phyloP scores from a whole-genome alignment of 2,888 invertebrate genomes.

The Euclidia mi region DNA sequence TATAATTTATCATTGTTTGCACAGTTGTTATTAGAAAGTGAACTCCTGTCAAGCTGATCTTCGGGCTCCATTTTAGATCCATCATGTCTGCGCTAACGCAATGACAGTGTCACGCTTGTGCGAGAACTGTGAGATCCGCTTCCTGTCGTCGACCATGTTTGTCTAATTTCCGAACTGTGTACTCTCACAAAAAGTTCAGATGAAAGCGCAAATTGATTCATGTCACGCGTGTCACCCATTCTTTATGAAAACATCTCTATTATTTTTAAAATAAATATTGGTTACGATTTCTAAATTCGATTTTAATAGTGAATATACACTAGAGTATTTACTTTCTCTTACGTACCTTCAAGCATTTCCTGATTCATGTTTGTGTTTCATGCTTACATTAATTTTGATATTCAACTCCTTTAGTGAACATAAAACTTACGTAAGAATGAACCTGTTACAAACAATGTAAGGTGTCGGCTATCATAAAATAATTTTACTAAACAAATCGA shows the following conservation, averaged over 20 bases:
- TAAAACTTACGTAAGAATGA: constrained; percentile 48
- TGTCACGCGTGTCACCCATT: constrained; percentile 70
- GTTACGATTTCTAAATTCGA: constrained; percentile 61
- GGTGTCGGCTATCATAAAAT: constrained; percentile 68
- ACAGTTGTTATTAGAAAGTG: constrained; percentile 51
- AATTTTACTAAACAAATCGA: constrained; percentile 80
- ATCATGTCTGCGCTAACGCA: constrained; percentile 55
- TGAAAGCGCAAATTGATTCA: constrained; percentile 74
- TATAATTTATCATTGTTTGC: constrained; percentile 49
- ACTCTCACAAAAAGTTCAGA: constrained; percentile 70
- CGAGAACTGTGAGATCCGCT: constrained; percentile 71
- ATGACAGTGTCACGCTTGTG: constrained; percentile 64
- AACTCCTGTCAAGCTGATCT: constrained; percentile 50
- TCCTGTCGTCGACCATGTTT: constrained; percentile 73
- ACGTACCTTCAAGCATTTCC: too few species aligned
- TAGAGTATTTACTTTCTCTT: too few species aligned
- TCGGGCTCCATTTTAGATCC: constrained; percentile 55
- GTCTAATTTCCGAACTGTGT: constrained; percentile 79
- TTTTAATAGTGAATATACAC: too few species aligned
- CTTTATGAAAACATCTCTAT: constrained; percentile 37
- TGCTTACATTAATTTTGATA: constrained; percentile 12
- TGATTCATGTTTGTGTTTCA: constrained; percentile 4
- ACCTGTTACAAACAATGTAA: constrained; percentile 56
- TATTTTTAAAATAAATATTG: constrained; percentile 51
- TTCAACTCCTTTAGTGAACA: neutral